These are phyloP conservation scores for Acomys russatus DNA, from an alignment of 2,797 vertebrate species.

Conservation along the genomic window DNA sequence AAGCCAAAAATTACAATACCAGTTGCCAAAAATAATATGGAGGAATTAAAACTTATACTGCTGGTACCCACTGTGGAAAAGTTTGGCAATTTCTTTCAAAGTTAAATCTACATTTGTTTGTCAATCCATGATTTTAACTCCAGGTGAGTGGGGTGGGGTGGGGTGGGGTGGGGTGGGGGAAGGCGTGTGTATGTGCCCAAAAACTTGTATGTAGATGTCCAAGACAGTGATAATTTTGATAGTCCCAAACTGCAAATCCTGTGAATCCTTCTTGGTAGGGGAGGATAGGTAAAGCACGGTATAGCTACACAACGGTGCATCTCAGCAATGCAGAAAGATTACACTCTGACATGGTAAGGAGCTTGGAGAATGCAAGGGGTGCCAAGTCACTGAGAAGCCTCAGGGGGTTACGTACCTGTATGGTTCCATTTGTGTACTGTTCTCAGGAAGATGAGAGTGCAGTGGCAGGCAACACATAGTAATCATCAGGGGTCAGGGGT, in stretches of 20 bases:
- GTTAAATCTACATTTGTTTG: neutral
- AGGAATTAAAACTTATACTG: fast-evolving
- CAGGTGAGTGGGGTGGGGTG: too few relatives aligned
- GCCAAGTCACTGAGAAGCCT: neutral
- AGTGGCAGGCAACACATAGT: neutral
- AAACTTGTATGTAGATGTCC: neutral
- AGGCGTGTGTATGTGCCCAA: neutral
- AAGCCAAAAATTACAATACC: neutral
- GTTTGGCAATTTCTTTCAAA: too few relatives aligned
- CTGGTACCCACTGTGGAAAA: too few relatives aligned
- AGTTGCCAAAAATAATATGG: neutral
- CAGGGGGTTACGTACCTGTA: neutral
- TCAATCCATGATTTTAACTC: neutral
- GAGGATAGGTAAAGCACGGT: neutral
- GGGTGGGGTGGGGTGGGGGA: too few relatives aligned
- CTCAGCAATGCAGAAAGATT: neutral
- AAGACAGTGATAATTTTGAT: neutral
- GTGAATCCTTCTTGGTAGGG: neutral
- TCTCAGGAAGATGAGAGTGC: neutral
- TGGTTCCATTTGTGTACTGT: neutral
- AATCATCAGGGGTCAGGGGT: neutral
- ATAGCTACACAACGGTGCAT: neutral
- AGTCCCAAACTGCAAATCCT: neutral
- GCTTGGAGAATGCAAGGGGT: neutral
- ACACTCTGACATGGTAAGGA: neutral